Conservation (phyloP, 2,888 invertebrate species). For the Dasypogon diadema region DNA sequence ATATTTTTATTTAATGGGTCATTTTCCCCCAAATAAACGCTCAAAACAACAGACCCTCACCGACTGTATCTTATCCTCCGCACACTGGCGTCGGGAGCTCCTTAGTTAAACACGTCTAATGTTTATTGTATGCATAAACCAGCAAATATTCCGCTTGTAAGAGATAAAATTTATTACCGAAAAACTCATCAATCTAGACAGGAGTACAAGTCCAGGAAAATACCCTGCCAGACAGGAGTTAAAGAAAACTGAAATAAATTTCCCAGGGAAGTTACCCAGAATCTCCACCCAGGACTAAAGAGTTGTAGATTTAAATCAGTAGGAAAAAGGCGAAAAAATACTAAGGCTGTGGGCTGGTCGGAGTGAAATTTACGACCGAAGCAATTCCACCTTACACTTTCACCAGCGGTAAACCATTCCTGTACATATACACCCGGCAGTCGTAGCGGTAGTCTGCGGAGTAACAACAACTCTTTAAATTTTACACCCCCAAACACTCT, state of each 20-base stretch:
- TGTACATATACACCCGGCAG: background rate
- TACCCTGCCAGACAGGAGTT: background rate
- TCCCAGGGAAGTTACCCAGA: constrained; percentile 8
- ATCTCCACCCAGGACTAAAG: background rate
- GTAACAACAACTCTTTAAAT: constrained; percentile 20
- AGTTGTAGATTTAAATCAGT: constrained; percentile 18
- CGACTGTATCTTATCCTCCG: no score
- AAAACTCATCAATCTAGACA: constrained; percentile 55
- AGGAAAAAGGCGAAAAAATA: background rate
- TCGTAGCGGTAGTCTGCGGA: background rate
- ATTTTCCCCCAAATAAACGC: no score
- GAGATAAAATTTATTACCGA: constrained; percentile 53
- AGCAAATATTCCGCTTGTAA: constrained; percentile 23
- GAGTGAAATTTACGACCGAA: constrained; percentile 33
- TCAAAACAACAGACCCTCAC: no score
- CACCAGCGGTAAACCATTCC: background rate
- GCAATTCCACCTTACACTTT: constrained; percentile 40
- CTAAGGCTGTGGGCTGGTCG: constrained; percentile 37
- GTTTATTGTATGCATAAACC: constrained; percentile 31
- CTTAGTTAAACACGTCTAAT: constrained; percentile 5
- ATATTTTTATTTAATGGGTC: no score
- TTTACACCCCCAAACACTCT: constrained; percentile 30
- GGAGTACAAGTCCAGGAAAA: constrained; percentile 3
- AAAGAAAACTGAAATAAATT: constrained; percentile 29
- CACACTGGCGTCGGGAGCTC: background rate